These are phyloP conservation scores for Meloe dianella DNA, from an alignment of 2,888 invertebrate species.

Conservation along the genomic window DNA sequence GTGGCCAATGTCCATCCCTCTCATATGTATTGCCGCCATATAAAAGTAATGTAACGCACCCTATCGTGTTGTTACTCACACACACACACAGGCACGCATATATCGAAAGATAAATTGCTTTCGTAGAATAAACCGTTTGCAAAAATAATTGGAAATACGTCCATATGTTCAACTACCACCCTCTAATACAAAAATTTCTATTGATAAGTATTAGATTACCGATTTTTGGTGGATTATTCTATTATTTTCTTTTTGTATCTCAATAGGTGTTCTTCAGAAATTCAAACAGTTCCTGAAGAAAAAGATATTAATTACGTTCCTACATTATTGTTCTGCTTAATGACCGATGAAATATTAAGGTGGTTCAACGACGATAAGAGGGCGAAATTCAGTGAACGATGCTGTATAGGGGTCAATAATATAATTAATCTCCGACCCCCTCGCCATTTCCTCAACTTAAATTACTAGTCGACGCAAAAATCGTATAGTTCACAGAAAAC, in stretches of 20 bases:
- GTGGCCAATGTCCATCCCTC: constrained; percentile 8
- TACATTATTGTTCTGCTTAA: background rate
- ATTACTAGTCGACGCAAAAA: background rate
- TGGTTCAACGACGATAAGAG: constrained; percentile 33
- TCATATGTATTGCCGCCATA: background rate
- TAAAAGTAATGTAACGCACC: background rate
- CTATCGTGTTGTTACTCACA: background rate
- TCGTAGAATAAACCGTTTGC: constrained; percentile 4
- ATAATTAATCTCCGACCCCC: constrained; percentile 53
- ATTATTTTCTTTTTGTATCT: background rate
- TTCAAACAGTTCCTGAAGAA: background rate
- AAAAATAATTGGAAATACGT: constrained; percentile 14
- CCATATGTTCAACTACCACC: constrained; percentile 5
- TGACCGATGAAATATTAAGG: constrained; percentile 6
- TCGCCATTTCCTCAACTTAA: constrained; percentile 46
- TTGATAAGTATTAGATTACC: constrained; percentile 7
- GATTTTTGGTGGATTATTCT: background rate
- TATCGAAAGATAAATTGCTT: background rate
- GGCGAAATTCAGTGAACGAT: constrained; percentile 31
- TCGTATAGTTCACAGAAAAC: background rate
- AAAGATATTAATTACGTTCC: constrained; percentile 13
- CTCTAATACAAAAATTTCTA: background rate
- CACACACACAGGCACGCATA: no score
- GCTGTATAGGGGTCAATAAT: constrained; percentile 50
- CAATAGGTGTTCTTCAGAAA: background rate